Evolutionary conservation across 2,113 vertebrate genomes (phyloP).

Genomic region (Sus scrofa): T2T-Sscrofa CM000825.6:94612001-94612500

Average conservation of each 20-base stretch:
- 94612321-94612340: neutral
- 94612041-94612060: neutral
- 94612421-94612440: neutral
- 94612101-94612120: neutral
- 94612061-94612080: neutral
- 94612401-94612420: neutral
- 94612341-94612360: neutral
- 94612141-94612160: neutral
- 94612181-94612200: neutral
- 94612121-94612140: neutral
- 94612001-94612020: neutral
- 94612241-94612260: neutral
- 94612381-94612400: neutral
- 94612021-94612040: neutral
- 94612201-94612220: neutral
- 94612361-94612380: neutral
- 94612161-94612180: neutral
- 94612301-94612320: neutral
- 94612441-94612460: neutral
- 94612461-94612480: neutral
- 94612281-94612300: neutral
- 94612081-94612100: neutral
- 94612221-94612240: neutral
- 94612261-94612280: neutral
- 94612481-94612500: no score